Base-by-base conservation (phyloP, 2,888 invertebrate species). In the Hydroisotoma schaefferi region DNA sequence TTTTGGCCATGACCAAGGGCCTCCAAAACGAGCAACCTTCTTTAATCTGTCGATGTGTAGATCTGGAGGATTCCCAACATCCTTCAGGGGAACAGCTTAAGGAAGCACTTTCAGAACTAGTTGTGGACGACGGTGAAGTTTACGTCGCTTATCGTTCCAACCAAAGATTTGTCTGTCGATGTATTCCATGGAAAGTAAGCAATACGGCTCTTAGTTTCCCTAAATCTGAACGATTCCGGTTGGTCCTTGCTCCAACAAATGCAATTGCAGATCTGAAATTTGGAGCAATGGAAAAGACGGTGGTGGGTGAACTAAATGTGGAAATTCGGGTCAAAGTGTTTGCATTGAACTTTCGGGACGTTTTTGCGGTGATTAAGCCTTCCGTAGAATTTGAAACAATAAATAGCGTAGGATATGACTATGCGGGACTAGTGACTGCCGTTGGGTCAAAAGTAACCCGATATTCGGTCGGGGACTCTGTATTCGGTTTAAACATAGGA, bases 181-280 rank as follows among this genome's bases (percentile, higher is more conserved):
- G 58, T 33, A 49, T 53, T 3, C 38, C 49, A 4, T 44, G 53
- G 6, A 59, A 59, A 26, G 43, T 56, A 37, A 53, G 59, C 1
- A 59, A 59, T 22, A 58, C 58, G 38, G 47, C 55, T 8, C 44
- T 63, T 1, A 28, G 15, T 25, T 15, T 63, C 0, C 63, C 63
- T 3, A 51, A 59, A 27, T 57, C 54, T 27, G 59, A 63, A 25
- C 29, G 63, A 18, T 63, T 59, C 51, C 63, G 59, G 12, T 18
- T 63, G 26, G 57, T 57, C 4, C 56, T 55, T 33, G 63, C 66
- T 0, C 47, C 58, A 33, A 61, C 66, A 1, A 60, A 57, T 47
- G 46, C 28, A 33, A 51, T 66, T 5, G 22, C 43, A 3, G 66
- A 66, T 53, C 55, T 66, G 18, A 49, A 61, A 10, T 66, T 63